Evolutionary conservation across 2,888 invertebrate genomes (phyloP), one percentile per base, ranked within the genome.

Genomic region (Oscheius sp.): DNA sequence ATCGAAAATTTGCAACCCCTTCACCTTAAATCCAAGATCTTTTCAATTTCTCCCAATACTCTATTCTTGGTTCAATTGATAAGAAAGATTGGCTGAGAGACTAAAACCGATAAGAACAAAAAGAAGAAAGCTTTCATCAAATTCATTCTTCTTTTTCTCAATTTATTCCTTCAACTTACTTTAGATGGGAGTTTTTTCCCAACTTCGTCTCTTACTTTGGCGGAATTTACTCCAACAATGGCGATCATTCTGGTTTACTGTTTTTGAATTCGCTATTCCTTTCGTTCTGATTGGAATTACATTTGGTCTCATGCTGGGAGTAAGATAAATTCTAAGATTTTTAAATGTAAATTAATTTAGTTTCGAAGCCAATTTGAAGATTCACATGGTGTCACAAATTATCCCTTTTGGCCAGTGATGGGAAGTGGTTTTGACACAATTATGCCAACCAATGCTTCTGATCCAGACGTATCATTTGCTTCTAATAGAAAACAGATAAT

Each of bases 131-230:
- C 42, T 17, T 8, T 10, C 20, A 17, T 17, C 15, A 20, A 42
- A n/a, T 8, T 42, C n/a, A 42, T 10, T 42, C 12, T 20, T 42
- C 20, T 10, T 42, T 42, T 10, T 42, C 37, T 37, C 15, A 12
- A 37, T 15, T 12, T n/a, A 0, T 37, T 55, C 63, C 61, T 12
- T 46, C 58, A 65, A 65, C 6, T 46, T 46, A 12, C 17, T 53
- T 17, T 31, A 53, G 33, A 82, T 82, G 82, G 79, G 82, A 31
- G 76, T 76, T 15, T 75, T 82, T 48, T 50, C 75, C 50, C 84
- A 84, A 70, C 70, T 84, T 33, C 71, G 81, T 46, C 72, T 84
- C 42, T 71, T 84, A 52, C 66, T 84, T 58, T 84, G 84, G 84
- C 82, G 82, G 65, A 84, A 84, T 58, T 68, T 72, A 52, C 58